Evolutionary conservation across 1,140 invertebrate species (phyloP), one percentile per base, ranked within the genome.

Genomic region (Calycopis cecrops): DNA sequence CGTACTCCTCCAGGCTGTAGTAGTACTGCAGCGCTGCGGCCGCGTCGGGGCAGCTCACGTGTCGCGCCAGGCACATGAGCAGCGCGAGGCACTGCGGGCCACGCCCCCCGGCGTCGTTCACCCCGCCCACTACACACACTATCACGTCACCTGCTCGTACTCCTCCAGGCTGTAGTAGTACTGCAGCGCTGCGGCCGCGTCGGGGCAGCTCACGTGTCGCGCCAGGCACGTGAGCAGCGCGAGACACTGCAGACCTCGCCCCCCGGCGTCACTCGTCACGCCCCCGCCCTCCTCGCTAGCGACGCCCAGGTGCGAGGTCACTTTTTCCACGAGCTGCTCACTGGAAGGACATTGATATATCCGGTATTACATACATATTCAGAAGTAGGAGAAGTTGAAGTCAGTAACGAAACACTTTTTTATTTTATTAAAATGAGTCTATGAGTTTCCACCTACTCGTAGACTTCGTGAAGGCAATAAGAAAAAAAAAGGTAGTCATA

Each of bases 21-120:
- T 75, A 87, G 54, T 82, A 88, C 21, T 84, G 56, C 11, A 87
- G 64, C 4, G 79, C 60, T 56, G 87, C 87, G 35, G 44, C 51
- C 4, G 81, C 34, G 18, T 85, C 69, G 0, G 65, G 62, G 57
- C 76, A 77, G 33, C 70, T 57, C 1, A 85, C 68, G 52, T 77
- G 71, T 0, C 73, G 55, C 2, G 85, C 76, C 0, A 79, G 59
- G 57, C 85, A 69, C 4, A 80, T 78, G 8, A 88, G 69, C 12
- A 88, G 52, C 40, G 84, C 74, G 44, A 87, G 63, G 52, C 78
- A 76, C 42, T 80, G 73, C 12, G 86, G 52, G 56, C 82, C 79
- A 9, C 78, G 72, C 10, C 50, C 66, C 44, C 74, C 69, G 52
- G 63, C 54, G 28, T 55, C 21, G 0, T 35, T 67, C n/a, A 73